A percentile compares a stretch with the other conserved stretches of the same genome.
Evolutionary conservation across 2,888 invertebrate genomes (phyloP).

Genomic region (Imbricaverruca yamaguchii): DNA sequence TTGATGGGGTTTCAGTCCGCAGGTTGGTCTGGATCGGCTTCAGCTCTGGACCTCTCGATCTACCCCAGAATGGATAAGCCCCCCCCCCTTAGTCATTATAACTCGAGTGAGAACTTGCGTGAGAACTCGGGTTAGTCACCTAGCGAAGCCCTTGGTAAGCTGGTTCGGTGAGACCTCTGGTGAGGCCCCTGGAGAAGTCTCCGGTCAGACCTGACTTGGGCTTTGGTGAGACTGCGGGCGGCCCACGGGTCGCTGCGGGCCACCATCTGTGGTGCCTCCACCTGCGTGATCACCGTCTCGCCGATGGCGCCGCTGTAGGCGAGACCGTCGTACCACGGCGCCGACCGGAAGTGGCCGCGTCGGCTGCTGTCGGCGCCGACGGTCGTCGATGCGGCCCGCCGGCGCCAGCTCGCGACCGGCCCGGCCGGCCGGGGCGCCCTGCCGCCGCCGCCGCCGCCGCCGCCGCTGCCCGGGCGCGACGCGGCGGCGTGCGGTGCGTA

Average conservation of each 20-base stretch:
- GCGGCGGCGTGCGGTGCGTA: not conserved
- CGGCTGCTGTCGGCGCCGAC: not conserved
- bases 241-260: not conserved
- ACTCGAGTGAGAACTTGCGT: no score
- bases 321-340: not conserved
- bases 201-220: no score
- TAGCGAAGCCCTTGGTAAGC: no score
- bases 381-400: not conserved
- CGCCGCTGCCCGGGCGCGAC: not conserved
- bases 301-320: not conserved
- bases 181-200: no score
- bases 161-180: no score
- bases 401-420: not conserved
- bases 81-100: no score
- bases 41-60: no score
- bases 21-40: no score
- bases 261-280: constrained; percentile 1
- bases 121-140: no score
- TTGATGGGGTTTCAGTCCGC: no score
- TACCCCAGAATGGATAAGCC: no score
- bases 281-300: constrained; percentile 1
- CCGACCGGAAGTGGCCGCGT: not conserved
- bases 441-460: not conserved
- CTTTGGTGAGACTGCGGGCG: no score
- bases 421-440: not conserved